Percentiles rank a stretch among this genome's conserved stretches.
These are phyloP conservation scores for Bufo gargarizans DNA, from an alignment of 2,113 vertebrate species.

Conservation along the genomic window DNA sequence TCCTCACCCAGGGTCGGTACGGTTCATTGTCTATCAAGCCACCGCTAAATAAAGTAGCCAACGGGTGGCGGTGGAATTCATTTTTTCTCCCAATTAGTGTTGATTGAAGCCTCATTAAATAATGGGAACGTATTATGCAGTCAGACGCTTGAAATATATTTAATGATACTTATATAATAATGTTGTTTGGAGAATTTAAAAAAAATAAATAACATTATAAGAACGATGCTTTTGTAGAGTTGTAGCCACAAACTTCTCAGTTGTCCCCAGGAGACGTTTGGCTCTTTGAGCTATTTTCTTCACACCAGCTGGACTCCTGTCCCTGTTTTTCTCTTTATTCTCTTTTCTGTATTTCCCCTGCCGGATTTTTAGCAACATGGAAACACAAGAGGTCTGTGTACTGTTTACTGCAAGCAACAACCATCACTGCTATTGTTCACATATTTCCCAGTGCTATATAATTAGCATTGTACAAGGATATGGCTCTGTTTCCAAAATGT, in stretches of 20 bases:
- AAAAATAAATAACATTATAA: background rate
- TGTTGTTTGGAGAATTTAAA: background rate
- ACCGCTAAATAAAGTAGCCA: conserved; percentile 28
- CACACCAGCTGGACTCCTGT: background rate
- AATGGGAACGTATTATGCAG: conserved; percentile 34
- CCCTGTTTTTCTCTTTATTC: background rate
- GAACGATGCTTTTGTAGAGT: conserved; percentile 4
- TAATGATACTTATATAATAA: conserved; percentile 34
- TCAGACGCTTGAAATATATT: conserved; percentile 22
- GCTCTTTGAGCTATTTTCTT: conserved; percentile 27
- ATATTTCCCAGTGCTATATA: background rate
- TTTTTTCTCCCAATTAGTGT: conserved; percentile 31
- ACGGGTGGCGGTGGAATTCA: background rate
- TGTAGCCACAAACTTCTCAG: background rate
- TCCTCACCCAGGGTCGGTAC: background rate
- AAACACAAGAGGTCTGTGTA: background rate
- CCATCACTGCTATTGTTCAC: background rate
- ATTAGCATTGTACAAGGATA: background rate
- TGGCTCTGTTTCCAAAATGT: background rate
- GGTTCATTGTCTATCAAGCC: background rate
- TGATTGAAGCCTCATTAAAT: conserved; percentile 38
- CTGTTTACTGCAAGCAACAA: background rate
- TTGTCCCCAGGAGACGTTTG: conserved; percentile 14
- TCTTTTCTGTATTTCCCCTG: background rate
- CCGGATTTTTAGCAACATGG: background rate